Percentiles rank a stretch among this genome's conserved stretches.
Evolutionary conservation across 2,888 invertebrate genomes (phyloP).

Genomic region (Pelosia muscerda): DNA sequence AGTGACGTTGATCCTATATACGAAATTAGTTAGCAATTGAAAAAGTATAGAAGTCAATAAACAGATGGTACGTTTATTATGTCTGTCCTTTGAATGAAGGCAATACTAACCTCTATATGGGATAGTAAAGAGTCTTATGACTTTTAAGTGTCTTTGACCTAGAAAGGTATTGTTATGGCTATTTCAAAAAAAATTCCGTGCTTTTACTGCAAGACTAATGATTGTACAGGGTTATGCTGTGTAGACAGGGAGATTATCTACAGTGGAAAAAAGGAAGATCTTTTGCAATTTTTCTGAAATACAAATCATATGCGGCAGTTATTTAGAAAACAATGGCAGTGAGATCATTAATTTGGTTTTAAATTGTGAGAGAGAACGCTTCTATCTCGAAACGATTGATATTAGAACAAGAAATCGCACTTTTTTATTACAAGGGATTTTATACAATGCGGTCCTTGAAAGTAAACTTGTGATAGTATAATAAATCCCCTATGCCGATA

Average conservation of each 20-base stretch:
- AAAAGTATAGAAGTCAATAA: neutral
- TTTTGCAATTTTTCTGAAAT: neutral
- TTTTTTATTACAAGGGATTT: neutral
- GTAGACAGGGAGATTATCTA: neutral
- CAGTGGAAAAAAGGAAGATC: neutral
- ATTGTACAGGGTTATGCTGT: neutral
- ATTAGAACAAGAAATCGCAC: neutral
- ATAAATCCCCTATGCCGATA: neutral
- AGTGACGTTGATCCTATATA: slow-evolving; percentile 34
- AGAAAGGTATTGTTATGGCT: too few relatives aligned
- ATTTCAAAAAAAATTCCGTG: too few relatives aligned
- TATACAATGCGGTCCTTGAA: neutral
- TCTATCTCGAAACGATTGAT: neutral
- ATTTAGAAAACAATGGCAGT: neutral
- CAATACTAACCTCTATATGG: too few relatives aligned
- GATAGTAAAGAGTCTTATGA: too few relatives aligned
- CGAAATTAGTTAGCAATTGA: slow-evolving; percentile 8
- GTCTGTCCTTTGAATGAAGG: too few relatives aligned
- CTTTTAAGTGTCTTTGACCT: too few relatives aligned
- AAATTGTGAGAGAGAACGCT: neutral
- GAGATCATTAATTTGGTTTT: neutral
- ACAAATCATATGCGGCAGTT: too few relatives aligned
- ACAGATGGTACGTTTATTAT: neutral
- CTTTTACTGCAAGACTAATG: neutral
- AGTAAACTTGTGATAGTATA: neutral